Percentiles rank a stretch among this genome's conserved stretches.
phyloP scores from a whole-genome alignment of 2,113 vertebrate genomes.

The Holacanthus passer region DNA sequence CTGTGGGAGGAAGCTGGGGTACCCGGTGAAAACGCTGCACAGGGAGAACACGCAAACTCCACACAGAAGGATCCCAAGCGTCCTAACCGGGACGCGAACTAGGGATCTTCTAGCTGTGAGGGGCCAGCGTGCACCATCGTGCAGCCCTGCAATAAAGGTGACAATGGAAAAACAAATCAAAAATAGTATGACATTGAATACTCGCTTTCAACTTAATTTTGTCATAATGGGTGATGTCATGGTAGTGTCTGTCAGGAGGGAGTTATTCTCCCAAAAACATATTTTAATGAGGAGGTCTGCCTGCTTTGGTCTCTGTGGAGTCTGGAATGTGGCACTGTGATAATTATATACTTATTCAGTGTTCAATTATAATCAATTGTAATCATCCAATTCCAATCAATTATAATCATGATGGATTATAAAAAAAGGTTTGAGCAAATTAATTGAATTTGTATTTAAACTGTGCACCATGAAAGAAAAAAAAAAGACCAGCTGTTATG shows the following conservation, averaged over 20 bases:
- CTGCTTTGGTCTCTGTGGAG: neutral
- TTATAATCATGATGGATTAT: neutral
- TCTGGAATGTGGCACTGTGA: neutral
- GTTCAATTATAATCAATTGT: neutral
- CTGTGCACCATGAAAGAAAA: neutral
- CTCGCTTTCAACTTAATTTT: too few relatives aligned
- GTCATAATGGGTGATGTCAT: neutral
- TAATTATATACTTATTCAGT: neutral
- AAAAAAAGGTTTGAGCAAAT: neutral
- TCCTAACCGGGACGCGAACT: too few relatives aligned
- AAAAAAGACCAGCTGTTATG: neutral
- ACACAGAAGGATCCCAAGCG: too few relatives aligned
- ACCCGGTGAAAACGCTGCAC: too few relatives aligned
- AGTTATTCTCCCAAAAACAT: neutral
- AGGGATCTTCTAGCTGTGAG: too few relatives aligned
- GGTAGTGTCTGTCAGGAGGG: neutral
- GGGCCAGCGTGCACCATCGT: too few relatives aligned
- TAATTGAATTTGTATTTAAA: neutral
- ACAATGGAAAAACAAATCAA: neutral
- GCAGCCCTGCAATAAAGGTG: slow-evolving; percentile 25
- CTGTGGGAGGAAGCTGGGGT: too few relatives aligned
- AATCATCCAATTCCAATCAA: neutral
- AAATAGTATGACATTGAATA: too few relatives aligned
- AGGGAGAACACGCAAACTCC: too few relatives aligned
- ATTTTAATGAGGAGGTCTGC: neutral